Evolutionary conservation across 2,888 invertebrate species (phyloP), one percentile per base, ranked within the genome.

Genomic region (Synanthedon vespiformis): DNA sequence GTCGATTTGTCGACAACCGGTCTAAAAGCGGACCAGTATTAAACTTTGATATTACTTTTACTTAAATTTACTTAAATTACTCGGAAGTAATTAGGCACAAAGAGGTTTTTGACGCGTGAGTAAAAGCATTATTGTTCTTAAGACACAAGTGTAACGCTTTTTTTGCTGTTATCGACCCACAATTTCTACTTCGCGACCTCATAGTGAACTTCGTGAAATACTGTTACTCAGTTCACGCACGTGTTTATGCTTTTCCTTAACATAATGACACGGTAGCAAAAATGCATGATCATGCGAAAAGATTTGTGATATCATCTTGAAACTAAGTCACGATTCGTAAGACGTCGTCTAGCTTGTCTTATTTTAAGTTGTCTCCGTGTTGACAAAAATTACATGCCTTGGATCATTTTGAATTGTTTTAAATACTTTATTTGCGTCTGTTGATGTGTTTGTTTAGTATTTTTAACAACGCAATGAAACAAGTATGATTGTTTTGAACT

Each of bases 261-360:
- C 51, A 40, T 40, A 50, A 34, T 34, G 34, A 44, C 51, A 58
- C 59, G 56, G 62, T 58, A 65, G 65, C 63, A 55, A 60, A 53
- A 58, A 49, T 53, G 58, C 56, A 57, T 55, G 44, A 44, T 51
- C n/a, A 6, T 51, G 51, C 51, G 13, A 27, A 51, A 40, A 27
- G 41, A 8, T 44, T 51, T 44, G 44, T 18, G 55, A 49, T 44
- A 44, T 44, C 44, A 13, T 56, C 61, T 61, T 58, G 51, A 51
- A 63, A 53, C 16, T 54, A 13, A 60, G 67, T 69, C 70, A 72
- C 68, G 70, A 67, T 61, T 55, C 40, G 54, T 44, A 44, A 44
- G 6, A 44, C 48, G 34, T 34, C 27, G 5, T 27, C 34, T 34
- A 34, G 34, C 10, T 8, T 10, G 34, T 34, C 34, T 34, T 34